Conservation (phyloP, 2,797 vertebrate genomes). For the Pangasius djambal region DNA sequence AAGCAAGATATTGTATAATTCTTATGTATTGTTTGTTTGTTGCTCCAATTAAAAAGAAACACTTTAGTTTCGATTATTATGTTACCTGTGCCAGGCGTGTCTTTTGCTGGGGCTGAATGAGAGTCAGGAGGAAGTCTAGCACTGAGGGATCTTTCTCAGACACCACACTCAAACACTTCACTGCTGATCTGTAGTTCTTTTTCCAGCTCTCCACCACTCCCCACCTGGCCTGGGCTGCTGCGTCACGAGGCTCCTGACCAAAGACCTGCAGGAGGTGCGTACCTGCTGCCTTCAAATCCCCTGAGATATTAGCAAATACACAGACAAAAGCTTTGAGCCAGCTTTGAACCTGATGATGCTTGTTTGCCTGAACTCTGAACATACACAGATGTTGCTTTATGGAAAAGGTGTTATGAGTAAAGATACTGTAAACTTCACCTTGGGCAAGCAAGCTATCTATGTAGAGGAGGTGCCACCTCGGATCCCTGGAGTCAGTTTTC, state of each 20-base stretch:
- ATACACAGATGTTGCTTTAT: neutral
- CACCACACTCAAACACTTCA: constrained; percentile 77
- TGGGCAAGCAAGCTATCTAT: constrained; percentile 79
- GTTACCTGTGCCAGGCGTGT: constrained; percentile 82
- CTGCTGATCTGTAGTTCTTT: constrained; percentile 71
- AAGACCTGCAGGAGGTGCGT: constrained; percentile 79
- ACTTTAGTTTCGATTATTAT: neutral
- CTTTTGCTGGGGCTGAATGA: constrained; percentile 75
- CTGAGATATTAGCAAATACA: constrained; percentile 63
- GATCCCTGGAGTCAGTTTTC: constrained; percentile 72
- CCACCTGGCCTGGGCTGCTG: constrained; percentile 75
- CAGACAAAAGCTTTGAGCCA: constrained; percentile 39
- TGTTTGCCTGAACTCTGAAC: neutral
- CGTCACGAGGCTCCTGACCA: constrained; percentile 73
- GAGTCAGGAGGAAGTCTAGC: constrained; percentile 79
- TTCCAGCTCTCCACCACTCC: constrained; percentile 84
- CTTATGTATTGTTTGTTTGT: neutral
- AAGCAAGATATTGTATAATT: neutral
- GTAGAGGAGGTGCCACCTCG: constrained; percentile 81
- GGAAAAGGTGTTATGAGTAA: neutral
- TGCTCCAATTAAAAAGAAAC: neutral
- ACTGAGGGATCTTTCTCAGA: constrained; percentile 74
- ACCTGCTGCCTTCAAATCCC: constrained; percentile 78
- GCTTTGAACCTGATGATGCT: neutral
- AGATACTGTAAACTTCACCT: constrained; percentile 72